Percentiles rank a stretch among this genome's conserved stretches.
phyloP scores from a whole-genome alignment of 2,888 invertebrate genomes.

The Crossocerus cetratus region DNA sequence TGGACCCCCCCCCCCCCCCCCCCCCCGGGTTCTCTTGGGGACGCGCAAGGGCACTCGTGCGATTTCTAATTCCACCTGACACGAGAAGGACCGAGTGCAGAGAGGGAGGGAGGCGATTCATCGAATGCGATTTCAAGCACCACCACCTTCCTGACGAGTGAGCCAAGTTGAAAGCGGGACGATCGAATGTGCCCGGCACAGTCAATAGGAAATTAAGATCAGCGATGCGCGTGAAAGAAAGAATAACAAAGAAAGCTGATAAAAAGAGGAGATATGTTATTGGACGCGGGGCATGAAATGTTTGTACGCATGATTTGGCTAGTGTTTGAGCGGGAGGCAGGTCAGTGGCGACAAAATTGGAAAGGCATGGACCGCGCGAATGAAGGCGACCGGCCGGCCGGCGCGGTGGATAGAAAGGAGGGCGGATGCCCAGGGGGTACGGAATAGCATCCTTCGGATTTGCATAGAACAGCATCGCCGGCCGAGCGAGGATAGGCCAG shows the following conservation, averaged over 20 bases:
- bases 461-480: slow-evolving; percentile 57
- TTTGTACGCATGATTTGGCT: slow-evolving; percentile 3
- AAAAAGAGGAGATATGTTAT: too few species aligned
- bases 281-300: slow-evolving; percentile 5
- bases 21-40: not conserved
- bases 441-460: slow-evolving; percentile 44
- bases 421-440: slow-evolving; percentile 28
- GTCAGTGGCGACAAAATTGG: slow-evolving; percentile 22
- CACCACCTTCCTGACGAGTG: not conserved
- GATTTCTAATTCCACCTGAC: slow-evolving; percentile 19
- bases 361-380: slow-evolving; percentile 16
- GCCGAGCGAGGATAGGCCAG: slow-evolving; percentile 41
- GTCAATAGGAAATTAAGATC: too few species aligned
- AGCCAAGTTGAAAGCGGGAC: too few species aligned
- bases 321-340: not conserved
- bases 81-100: too few species aligned
- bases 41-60: slow-evolving; percentile 8
- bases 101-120: not conserved
- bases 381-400: too few species aligned
- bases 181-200: too few species aligned
- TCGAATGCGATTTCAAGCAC: not conserved
- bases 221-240: too few species aligned
- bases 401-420: slow-evolving; percentile 37
- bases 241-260: too few species aligned
- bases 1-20: too few species aligned